These are phyloP conservation scores for Ormia ochracea DNA, from an alignment of 2,888 invertebrate species.

Conservation along the genomic window DNA sequence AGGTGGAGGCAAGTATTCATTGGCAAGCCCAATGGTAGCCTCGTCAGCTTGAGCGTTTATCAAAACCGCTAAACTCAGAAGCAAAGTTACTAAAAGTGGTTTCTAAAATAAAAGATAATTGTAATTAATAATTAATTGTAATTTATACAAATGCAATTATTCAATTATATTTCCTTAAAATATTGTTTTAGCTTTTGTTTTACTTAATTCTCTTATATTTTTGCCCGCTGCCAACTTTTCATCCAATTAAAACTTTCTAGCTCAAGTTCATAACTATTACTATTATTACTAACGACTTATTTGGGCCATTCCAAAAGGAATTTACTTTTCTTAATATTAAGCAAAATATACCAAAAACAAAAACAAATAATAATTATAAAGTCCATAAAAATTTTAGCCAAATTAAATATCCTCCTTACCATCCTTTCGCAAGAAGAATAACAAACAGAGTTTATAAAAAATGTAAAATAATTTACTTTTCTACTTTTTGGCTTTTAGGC, in stretches of 20 bases:
- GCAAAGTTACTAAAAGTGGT: slow-evolving; percentile 67
- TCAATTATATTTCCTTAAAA: not conserved
- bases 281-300: slow-evolving; percentile 45
- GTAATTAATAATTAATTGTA: not conserved
- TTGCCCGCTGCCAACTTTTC: not conserved
- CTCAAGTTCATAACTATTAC: slow-evolving; percentile 34
- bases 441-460: slow-evolving; percentile 1
- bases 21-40: slow-evolving; percentile 33
- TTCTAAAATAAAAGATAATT: slow-evolving; percentile 66
- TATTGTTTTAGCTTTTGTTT: not conserved
- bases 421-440: slow-evolving; percentile 61
- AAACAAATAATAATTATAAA: not conserved
- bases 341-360: not conserved
- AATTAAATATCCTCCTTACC: slow-evolving; percentile 66
- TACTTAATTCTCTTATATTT: not conserved
- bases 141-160: not conserved
- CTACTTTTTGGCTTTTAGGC: slow-evolving; percentile 63
- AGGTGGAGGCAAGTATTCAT: slow-evolving; percentile 69
- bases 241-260: slow-evolving; percentile 27
- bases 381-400: slow-evolving; percentile 19
- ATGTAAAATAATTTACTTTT: slow-evolving; percentile 42
- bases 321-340: slow-evolving; percentile 10
- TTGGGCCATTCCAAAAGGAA: slow-evolving; percentile 31
- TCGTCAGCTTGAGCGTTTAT: slow-evolving; percentile 63
- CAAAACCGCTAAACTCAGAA: slow-evolving; percentile 65